Base-by-base conservation (phyloP, 2,797 vertebrate genomes). In the Danio choprae region DNA sequence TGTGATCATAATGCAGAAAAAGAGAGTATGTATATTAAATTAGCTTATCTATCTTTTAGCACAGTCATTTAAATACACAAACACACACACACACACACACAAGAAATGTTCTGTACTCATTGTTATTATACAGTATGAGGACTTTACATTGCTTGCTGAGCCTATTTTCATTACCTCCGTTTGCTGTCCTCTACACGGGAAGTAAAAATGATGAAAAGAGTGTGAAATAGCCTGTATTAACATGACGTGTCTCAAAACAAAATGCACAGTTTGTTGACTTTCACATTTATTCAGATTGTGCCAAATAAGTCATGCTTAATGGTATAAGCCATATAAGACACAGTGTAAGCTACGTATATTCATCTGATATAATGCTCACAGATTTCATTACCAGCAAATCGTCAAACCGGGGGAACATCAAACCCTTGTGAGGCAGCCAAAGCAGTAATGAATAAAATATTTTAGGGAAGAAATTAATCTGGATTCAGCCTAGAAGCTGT, bases 361-460 rank as follows among this genome's bases (percentile, higher is more conserved):
- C 16, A 71, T 62, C 70, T 79, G 29, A 55, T 53, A 59, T 44
- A 80, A 59, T 38, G 64, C 51, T 41, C 60, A 43, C 43, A 75
- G 70, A 80, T 74, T 79, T 81, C 56, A 87, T 79, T 81, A 79
- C 72, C 67, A 70, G 36, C n/a, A 11, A 69, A 59, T 77, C 20
- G 71, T 41, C 50, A 71, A 71, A 71, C 4, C 56, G 29, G 41
- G 53, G 41, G 38, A 77, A 76, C 63, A 29, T 85, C 80, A 73
- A 84, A 81, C 78, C 43, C 55, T 60, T 72, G 62, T 60, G 72
- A 85, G 53, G 81, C 75, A 76, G 81, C 75, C 79, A 73, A 76
- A 38, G 73, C 68, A 59, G 79, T 75, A 80, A 83, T 81, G 79
- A 86, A 86, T 86, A 77, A 81, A 84, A 83, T 80, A 86, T 85